phyloP scores from a whole-genome alignment of 1,140 invertebrate genomes.

The Microvelia longipes region DNA sequence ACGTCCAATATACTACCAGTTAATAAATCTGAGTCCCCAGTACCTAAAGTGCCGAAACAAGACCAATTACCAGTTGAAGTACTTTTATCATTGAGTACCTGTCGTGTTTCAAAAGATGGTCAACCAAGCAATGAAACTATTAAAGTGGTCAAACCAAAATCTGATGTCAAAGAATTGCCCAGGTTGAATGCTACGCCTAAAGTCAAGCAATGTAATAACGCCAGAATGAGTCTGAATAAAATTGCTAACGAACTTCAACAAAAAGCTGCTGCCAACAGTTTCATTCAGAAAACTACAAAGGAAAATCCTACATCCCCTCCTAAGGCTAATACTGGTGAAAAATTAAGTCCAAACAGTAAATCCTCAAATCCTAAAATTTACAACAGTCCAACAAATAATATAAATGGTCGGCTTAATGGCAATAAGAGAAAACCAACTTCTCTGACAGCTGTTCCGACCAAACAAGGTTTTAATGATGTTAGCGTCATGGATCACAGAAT shows the following conservation, averaged over 20 bases:
- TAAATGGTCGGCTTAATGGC: not conserved
- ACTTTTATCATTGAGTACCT: constrained; percentile 15
- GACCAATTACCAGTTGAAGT: constrained; percentile 17
- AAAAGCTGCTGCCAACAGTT: not conserved
- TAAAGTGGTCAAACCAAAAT: not conserved
- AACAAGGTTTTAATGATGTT: not conserved
- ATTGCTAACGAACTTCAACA: constrained; percentile 8
- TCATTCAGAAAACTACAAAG: not conserved
- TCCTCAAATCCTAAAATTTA: not conserved
- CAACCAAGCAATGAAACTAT: not conserved
- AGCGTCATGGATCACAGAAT: constrained; percentile 11
- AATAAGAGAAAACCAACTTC: not conserved
- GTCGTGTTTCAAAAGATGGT: not conserved
- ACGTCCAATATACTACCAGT: not conserved
- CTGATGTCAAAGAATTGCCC: not conserved
- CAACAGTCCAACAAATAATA: not conserved
- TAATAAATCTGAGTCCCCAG: not conserved
- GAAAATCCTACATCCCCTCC: not conserved
- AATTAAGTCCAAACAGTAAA: not conserved
- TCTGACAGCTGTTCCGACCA: not conserved
- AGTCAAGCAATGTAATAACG: not conserved
- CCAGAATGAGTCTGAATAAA: constrained; percentile 11
- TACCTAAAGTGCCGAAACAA: constrained; percentile 14
- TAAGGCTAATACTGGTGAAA: not conserved
- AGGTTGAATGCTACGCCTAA: not conserved